Conservation (phyloP, 2,797 vertebrate genomes). For the Chiloscyllium punctatum region DNA sequence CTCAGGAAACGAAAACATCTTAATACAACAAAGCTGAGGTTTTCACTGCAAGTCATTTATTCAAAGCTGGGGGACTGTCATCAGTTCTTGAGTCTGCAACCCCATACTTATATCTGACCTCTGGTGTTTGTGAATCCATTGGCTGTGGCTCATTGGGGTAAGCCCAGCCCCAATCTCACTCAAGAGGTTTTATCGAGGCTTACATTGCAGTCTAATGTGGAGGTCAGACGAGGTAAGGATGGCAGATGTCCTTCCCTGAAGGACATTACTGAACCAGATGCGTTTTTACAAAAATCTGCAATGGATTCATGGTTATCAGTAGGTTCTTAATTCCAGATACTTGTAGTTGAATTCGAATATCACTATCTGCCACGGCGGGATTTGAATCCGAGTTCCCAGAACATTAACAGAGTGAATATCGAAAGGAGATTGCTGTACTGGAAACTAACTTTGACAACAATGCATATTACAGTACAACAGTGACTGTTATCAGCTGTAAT, state of each 20-base stretch:
- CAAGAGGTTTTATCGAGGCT: background rate
- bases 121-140: background rate
- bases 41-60: background rate
- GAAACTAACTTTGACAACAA: background rate
- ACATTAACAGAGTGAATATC: background rate
- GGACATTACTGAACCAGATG: no score
- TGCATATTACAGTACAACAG: background rate
- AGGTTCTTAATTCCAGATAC: no score
- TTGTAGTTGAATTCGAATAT: no score
- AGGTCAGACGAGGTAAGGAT: no score
- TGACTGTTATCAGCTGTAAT: background rate
- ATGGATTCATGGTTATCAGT: no score
- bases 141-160: background rate
- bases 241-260: no score
- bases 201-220: no score
- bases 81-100: background rate
- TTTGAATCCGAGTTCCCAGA: no score
- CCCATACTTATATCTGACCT: background rate
- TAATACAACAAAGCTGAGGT: background rate
- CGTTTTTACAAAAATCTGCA: no score
- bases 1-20: background rate
- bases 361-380: no score
- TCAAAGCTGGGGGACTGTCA: background rate
- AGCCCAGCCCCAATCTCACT: background rate
- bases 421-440: background rate